These are phyloP conservation scores for Cnemophilus loriae DNA, from an alignment of 2,113 vertebrate species.

Conservation along the genomic window DNA sequence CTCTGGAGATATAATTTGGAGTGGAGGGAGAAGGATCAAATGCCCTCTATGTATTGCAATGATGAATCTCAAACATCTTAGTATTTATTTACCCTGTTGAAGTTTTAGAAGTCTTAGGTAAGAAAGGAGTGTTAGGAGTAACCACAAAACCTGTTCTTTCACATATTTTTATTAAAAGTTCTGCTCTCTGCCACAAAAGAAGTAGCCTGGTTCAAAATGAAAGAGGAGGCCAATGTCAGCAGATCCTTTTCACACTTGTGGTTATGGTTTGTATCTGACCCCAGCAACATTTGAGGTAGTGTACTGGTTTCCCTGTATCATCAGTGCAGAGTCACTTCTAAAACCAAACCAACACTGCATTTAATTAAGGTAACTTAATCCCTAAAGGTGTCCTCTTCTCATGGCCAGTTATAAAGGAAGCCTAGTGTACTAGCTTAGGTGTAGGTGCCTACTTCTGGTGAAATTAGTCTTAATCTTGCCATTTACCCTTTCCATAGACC, in stretches of 20 bases:
- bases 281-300: not conserved
- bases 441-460: not conserved
- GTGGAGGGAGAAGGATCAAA: not conserved
- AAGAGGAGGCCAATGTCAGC: not conserved
- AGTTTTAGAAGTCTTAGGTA: not conserved
- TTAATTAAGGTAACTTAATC: not conserved
- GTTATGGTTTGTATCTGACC: not conserved
- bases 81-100: not conserved
- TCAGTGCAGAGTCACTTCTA: not conserved
- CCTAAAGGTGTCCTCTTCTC: not conserved
- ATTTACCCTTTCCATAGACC: not conserved
- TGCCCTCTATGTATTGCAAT: not conserved
- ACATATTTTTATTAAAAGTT: not conserved
- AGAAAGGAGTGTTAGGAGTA: not conserved
- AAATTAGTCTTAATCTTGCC: not conserved
- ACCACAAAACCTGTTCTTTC: not conserved
- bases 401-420: not conserved
- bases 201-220: not conserved
- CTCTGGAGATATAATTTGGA: not conserved
- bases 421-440: not conserved
- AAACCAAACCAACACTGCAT: no score
- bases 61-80: not conserved
- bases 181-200: not conserved
- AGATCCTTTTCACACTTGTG: not conserved
- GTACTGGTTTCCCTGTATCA: not conserved